Evolutionary conservation across 2,113 vertebrate genomes (phyloP).

Genomic region (Aptenodytes forsteri): DNA sequence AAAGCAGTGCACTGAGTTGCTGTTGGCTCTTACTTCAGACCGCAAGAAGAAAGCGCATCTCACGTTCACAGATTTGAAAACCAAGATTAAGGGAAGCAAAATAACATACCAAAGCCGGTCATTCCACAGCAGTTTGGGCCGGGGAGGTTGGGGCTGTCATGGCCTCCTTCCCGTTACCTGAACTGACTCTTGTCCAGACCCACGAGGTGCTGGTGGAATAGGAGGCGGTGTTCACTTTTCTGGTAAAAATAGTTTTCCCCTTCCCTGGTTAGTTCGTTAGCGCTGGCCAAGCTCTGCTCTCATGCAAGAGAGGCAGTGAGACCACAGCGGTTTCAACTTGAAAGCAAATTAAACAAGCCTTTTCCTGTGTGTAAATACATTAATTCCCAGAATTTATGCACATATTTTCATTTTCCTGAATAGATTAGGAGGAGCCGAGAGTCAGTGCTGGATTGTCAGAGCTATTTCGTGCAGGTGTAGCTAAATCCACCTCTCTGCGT

Average conservation of each 20-base stretch:
- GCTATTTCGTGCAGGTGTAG: not conserved
- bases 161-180: not conserved
- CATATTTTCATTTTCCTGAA: not conserved
- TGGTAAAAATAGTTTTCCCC: not conserved
- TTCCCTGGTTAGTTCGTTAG: not conserved
- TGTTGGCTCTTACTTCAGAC: not conserved
- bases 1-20: accelerated
- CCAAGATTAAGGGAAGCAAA: not conserved
- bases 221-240: not conserved
- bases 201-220: not conserved
- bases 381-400: not conserved
- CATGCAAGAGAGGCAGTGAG: not conserved
- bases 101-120: not conserved
- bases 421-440: not conserved
- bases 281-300: not conserved
- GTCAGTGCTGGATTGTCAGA: not conserved
- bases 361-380: not conserved
- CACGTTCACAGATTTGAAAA: not conserved
- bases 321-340: not conserved
- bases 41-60: not conserved
- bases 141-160: not conserved
- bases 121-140: not conserved
- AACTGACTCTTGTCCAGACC: not conserved
- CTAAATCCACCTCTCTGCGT: not conserved
- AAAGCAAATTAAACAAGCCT: not conserved